Base-by-base conservation (phyloP, 1,140 invertebrate genomes). In the Euwallacea similis region DNA sequence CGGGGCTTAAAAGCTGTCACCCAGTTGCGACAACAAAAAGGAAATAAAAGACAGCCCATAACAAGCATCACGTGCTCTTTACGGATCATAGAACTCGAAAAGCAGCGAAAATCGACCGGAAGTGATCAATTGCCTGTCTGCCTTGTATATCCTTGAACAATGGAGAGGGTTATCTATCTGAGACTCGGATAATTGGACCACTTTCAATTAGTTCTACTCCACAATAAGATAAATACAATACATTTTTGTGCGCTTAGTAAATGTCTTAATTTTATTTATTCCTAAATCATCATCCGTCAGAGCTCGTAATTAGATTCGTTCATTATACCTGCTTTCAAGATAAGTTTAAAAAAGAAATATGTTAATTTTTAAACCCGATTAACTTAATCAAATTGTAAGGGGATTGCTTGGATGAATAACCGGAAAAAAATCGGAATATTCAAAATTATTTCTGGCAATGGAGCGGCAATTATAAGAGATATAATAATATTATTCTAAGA, bases 51-150 rank as follows among this genome's bases (percentile, higher is more conserved):
- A 63, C 43, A 50, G 61, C 43, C 7, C 21, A 46, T 63, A 63
- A 63, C 61, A 63, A 63, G 61, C 61, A 44, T 50, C 61, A 63
- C 61, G 61, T 63, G 61, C 16, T 41, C 61, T 63, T 47, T 50
- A 63, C 44, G 61, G 61, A 63, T 63, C 43, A 63, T 46, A 50
- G 44, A 16, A 50, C 15, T 13, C 21, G 44, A 63, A 63, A 63
- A 13, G 61, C 46, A 15, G 42, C 59, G 59, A 61, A 61, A 61
- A 61, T 50, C 43, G 44, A 50, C n/a, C 61, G 61, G 61, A 63
- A 63, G 42, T 63, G 44, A 63, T 63, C 61, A 63, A 63, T 63
- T 63, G 61, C 59, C 59, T 43, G 59, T 61, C 59, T 42, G 42
- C 42, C 42, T 10, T 41, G 11, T 61, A 21, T 61, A 61, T 63